A percentile compares a stretch with the other conserved stretches of the same genome.
phyloP scores from a whole-genome alignment of 2,888 invertebrate species.

The Agonum fuliginosum region DNA sequence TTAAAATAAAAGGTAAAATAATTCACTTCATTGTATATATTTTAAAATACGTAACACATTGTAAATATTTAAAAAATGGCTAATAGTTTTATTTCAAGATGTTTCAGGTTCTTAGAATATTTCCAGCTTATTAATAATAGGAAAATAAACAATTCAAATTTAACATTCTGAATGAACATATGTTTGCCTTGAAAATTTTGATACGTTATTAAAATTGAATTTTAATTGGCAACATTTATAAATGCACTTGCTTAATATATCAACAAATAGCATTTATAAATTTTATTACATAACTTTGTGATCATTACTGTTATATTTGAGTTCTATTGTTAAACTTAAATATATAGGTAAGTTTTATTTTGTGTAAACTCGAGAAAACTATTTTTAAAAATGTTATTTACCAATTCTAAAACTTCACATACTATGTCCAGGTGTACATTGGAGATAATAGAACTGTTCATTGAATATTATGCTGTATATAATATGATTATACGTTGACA shows the following conservation, averaged over 20 bases:
- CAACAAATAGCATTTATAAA: slow-evolving; percentile 38
- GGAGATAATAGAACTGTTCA: slow-evolving; percentile 35
- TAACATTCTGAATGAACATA: slow-evolving; percentile 17
- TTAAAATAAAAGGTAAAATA: neutral
- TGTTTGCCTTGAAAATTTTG: slow-evolving; percentile 50
- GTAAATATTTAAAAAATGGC: slow-evolving; percentile 39
- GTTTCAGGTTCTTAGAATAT: slow-evolving; percentile 28
- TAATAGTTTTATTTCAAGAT: slow-evolving; percentile 17
- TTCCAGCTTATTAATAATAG: slow-evolving; percentile 54
- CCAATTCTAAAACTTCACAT: slow-evolving; percentile 11
- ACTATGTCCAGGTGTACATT: slow-evolving; percentile 40
- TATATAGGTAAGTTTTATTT: slow-evolving; percentile 53
- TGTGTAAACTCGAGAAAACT: slow-evolving; percentile 42
- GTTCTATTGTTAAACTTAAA: slow-evolving; percentile 48
- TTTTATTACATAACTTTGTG: slow-evolving; percentile 42
- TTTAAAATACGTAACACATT: slow-evolving; percentile 46
- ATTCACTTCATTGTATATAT: slow-evolving; percentile 49
- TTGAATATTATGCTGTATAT: slow-evolving; percentile 32
- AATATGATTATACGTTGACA: slow-evolving; percentile 53
- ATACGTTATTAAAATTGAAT: slow-evolving; percentile 39
- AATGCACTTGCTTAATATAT: slow-evolving; percentile 49
- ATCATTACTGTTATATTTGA: slow-evolving; percentile 48
- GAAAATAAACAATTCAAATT: slow-evolving; percentile 32
- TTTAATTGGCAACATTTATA: slow-evolving; percentile 42
- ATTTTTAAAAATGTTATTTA: slow-evolving; percentile 52